A percentile compares a stretch with the other conserved stretches of the same genome.
Conservation (phyloP, 2,888 invertebrate species). For the Pomacea canaliculata region DNA sequence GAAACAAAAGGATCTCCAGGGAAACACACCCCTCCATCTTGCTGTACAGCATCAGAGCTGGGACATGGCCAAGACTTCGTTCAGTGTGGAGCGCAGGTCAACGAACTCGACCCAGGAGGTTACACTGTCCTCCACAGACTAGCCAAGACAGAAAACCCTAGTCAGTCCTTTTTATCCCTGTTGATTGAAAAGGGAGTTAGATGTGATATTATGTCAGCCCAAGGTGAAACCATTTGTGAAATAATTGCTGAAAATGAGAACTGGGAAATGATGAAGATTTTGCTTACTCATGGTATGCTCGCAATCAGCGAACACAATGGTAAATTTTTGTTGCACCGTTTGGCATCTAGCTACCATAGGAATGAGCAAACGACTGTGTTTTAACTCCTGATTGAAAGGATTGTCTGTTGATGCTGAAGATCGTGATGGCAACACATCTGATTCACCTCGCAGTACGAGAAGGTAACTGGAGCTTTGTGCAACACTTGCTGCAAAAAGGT, state of each 20-base stretch:
- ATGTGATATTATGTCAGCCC: neutral
- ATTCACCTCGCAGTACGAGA: neutral
- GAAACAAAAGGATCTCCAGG: too few species aligned
- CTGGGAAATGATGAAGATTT: neutral
- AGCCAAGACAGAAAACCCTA: neutral
- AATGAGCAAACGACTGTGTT: too few species aligned
- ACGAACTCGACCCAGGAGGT: neutral
- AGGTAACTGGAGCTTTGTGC: neutral
- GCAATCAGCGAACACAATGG: neutral
- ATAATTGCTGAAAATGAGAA: neutral
- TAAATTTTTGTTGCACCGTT: too few species aligned
- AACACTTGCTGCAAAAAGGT: neutral
- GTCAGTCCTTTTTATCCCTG: too few species aligned
- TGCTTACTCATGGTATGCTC: neutral
- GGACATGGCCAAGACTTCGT: neutral
- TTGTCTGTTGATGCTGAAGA: too few species aligned
- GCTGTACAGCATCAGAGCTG: neutral
- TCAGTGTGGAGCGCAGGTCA: neutral
- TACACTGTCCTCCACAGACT: neutral
- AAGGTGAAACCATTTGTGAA: neutral
- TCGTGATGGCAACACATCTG: neutral
- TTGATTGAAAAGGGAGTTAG: neutral
- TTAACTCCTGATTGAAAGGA: too few species aligned
- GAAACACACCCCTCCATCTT: neutral
- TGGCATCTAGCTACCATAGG: too few species aligned